phyloP scores from a whole-genome alignment of 2,113 vertebrate genomes.

The Rhodinocichla rosea region DNA sequence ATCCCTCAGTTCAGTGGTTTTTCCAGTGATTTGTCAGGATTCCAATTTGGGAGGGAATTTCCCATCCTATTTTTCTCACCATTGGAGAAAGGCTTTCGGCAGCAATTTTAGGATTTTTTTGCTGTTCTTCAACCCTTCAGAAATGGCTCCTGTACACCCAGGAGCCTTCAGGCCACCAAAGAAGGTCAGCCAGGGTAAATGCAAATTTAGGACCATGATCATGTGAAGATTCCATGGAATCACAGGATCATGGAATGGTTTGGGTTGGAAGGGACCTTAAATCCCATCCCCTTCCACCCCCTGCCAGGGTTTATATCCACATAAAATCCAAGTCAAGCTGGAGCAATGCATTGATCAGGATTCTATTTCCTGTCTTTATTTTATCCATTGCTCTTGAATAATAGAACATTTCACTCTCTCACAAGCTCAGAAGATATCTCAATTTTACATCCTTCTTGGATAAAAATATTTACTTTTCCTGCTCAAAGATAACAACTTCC shows the following conservation, averaged over 20 bases:
- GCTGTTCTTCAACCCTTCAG: neutral
- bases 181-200: neutral
- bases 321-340: neutral
- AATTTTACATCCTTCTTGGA: neutral
- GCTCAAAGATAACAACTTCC: neutral
- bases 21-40: neutral
- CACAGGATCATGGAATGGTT: neutral
- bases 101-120: neutral
- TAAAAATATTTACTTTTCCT: neutral
- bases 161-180: fast-evolving
- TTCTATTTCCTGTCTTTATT: neutral
- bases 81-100: neutral
- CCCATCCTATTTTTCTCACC: neutral
- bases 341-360: neutral
- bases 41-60: neutral
- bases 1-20: neutral
- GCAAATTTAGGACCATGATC: neutral
- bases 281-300: too few species aligned
- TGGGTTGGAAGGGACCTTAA: neutral
- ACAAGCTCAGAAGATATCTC: neutral
- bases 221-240: neutral
- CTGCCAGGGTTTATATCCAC: neutral
- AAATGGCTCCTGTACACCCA: neutral
- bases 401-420: neutral
- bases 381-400: neutral